Conservation (phyloP, 2,113 vertebrate genomes). For the Crotalus tigris region DNA sequence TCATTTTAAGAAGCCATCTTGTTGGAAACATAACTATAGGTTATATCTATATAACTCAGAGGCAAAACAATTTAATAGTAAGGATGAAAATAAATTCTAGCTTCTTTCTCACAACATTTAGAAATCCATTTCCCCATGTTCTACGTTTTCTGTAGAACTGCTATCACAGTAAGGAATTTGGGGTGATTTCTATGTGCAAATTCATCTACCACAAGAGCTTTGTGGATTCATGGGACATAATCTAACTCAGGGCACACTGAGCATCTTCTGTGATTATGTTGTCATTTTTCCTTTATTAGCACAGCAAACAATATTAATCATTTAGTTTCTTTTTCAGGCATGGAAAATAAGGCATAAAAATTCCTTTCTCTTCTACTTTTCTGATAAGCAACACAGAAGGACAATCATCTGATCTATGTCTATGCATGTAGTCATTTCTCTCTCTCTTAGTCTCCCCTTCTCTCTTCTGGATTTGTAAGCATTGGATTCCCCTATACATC, state of each 20-base stretch:
- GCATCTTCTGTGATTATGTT: neutral
- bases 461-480: neutral
- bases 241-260: neutral
- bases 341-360: neutral
- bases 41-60: neutral
- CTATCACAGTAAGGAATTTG: neutral
- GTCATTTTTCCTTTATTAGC: neutral
- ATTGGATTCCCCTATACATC: neutral
- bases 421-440: neutral
- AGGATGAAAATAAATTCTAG: conserved; percentile 12
- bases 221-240: neutral
- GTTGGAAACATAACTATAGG: neutral
- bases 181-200: neutral
- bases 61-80: neutral
- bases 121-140: neutral
- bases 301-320: neutral
- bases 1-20: neutral
- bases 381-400: neutral
- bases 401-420: neutral
- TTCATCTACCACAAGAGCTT: neutral
- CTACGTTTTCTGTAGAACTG: neutral
- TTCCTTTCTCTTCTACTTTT: neutral
- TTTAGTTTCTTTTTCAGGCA: neutral
- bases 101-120: neutral
- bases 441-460: neutral